These are phyloP conservation scores for Gadopsis marmoratus DNA, from an alignment of 2,797 vertebrate species.

Conservation along the genomic window DNA sequence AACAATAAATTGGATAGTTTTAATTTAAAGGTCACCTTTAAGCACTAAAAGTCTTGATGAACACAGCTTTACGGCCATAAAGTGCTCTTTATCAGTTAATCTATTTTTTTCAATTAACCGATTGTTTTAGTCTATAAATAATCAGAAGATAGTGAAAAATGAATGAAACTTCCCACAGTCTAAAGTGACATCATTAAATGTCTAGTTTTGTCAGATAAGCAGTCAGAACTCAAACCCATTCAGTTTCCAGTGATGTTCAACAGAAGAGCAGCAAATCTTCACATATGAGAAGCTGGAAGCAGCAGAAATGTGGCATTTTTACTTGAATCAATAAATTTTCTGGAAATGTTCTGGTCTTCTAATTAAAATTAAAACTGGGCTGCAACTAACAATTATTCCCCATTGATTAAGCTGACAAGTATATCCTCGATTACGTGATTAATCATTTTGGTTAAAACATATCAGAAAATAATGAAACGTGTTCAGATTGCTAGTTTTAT, in stretches of 20 bases:
- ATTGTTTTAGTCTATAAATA: neutral
- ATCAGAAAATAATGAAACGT: neutral
- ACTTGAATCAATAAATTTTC: neutral
- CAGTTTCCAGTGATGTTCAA: neutral
- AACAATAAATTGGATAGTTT: neutral
- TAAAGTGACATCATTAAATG: neutral
- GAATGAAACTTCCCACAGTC: neutral
- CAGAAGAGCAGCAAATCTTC: neutral
- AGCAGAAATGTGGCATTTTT: neutral
- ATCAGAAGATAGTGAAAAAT: neutral
- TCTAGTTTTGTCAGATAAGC: neutral
- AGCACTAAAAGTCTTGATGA: neutral
- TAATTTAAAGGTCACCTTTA: neutral
- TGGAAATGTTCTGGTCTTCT: no score
- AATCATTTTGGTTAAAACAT: neutral
- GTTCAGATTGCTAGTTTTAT: neutral
- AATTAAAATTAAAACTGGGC: neutral
- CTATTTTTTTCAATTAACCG: neutral
- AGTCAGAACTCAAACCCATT: neutral
- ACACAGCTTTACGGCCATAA: constrained; percentile 1
- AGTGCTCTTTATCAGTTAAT: neutral
- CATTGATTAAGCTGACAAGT: neutral
- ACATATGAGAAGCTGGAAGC: neutral
- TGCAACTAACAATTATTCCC: neutral
- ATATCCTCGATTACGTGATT: neutral